Percentiles rank a stretch among this genome's conserved stretches.
phyloP scores from a whole-genome alignment of 1,140 invertebrate genomes.

The Proales similis region DNA sequence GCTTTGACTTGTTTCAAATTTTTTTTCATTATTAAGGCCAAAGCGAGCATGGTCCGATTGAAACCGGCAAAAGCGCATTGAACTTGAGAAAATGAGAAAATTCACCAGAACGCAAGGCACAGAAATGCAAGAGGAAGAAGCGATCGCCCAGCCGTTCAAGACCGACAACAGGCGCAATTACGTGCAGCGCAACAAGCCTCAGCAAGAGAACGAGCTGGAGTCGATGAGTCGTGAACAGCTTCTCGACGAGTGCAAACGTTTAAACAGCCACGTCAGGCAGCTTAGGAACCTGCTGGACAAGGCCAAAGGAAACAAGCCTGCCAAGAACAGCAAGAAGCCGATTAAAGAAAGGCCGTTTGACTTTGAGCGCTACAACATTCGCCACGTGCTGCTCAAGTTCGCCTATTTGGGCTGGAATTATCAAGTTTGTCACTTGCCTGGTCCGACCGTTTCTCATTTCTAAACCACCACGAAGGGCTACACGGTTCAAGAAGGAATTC shows the following conservation, averaged over 20 bases:
- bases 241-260: neutral
- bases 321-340: neutral
- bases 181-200: conserved; percentile 12
- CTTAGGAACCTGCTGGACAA: conserved; percentile 28
- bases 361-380: neutral
- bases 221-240: conserved; percentile 11
- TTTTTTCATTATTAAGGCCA: too few relatives aligned
- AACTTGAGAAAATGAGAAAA: too few relatives aligned
- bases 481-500: conserved; percentile 25
- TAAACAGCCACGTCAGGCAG: conserved; percentile 28
- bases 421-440: neutral
- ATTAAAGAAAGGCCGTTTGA: conserved; percentile 37
- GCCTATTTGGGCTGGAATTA: conserved; percentile 38
- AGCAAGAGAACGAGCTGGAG: neutral
- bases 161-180: too few relatives aligned
- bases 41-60: too few relatives aligned
- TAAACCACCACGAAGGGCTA: neutral
- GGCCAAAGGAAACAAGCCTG: neutral
- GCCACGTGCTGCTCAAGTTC: conserved; percentile 28
- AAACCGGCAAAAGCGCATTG: too few relatives aligned
- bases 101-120: too few relatives aligned
- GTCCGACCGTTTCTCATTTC: neutral
- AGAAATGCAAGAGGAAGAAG: too few relatives aligned
- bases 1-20: too few relatives aligned
- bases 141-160: too few relatives aligned